Conservation (phyloP, 2,113 vertebrate genomes). For the Microtus pennsylvanicus region DNA sequence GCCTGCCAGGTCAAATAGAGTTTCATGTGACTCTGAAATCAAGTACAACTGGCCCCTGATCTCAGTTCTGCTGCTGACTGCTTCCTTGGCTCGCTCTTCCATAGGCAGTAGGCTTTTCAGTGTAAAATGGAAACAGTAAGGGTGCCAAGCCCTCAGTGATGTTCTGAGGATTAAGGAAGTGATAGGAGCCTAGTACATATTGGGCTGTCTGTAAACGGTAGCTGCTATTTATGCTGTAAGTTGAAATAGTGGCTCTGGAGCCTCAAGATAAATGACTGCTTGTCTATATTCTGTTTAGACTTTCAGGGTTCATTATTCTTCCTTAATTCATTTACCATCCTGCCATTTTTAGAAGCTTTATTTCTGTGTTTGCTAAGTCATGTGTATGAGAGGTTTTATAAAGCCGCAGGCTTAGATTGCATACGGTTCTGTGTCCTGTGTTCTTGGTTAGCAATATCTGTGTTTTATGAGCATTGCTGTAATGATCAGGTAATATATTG, state of each 20-base stretch:
- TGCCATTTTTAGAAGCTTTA: background rate
- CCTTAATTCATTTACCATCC: conserved; percentile 17
- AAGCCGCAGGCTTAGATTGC: conserved; percentile 2
- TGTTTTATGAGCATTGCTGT: conserved; percentile 42
- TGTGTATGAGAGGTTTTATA: conserved; percentile 55
- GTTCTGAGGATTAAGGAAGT: background rate
- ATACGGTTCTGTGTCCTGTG: conserved; percentile 1
- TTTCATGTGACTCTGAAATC: background rate
- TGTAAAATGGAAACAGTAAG: background rate
- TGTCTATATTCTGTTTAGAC: background rate
- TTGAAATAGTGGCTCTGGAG: conserved; percentile 19
- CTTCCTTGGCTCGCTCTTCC: background rate
- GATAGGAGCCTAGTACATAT: background rate
- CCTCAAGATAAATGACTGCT: background rate
- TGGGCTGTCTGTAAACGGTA: background rate
- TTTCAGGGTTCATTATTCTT: conserved; percentile 37
- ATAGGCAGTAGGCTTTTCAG: background rate
- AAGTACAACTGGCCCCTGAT: background rate
- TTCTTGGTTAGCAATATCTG: conserved; percentile 10
- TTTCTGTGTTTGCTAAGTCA: conserved; percentile 36
- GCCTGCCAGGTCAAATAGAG: background rate
- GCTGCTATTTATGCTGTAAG: background rate
- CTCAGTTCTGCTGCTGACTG: background rate
- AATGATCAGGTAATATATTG: background rate
- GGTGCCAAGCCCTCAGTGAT: background rate